phyloP scores from a whole-genome alignment of 2,113 vertebrate species.

The Upupa epops region DNA sequence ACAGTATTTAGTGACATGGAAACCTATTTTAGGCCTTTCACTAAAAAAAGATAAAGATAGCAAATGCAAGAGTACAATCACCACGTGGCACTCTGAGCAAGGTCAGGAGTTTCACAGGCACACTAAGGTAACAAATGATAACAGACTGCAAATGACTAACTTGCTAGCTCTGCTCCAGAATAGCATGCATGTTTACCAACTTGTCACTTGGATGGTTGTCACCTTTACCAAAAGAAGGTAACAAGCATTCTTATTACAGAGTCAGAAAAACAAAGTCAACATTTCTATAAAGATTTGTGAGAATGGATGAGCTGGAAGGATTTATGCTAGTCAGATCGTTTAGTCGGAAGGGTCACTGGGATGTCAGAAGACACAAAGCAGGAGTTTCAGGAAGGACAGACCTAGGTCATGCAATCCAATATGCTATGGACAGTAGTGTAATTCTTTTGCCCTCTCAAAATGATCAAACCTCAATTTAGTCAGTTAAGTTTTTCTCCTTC shows the following conservation, averaged over 20 bases:
- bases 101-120: background rate
- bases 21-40: background rate
- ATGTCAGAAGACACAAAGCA: background rate
- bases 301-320: background rate
- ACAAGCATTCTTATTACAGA: background rate
- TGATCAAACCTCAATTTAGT: background rate
- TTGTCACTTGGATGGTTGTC: background rate
- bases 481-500: background rate
- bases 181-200: background rate
- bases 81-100: background rate
- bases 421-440: background rate
- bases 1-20: background rate
- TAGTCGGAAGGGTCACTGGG: background rate
- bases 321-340: background rate
- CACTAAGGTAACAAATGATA: background rate
- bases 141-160: background rate
- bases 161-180: background rate
- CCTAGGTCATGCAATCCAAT: background rate
- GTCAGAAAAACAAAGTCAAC: background rate
- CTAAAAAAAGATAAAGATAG: constrained; percentile 17
- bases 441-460: background rate
- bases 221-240: background rate
- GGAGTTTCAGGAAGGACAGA: background rate
- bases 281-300: background rate
- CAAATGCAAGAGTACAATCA: background rate